These are phyloP conservation scores for Scomber scombrus DNA, from an alignment of 2,113 vertebrate species.

Conservation along the genomic window DNA sequence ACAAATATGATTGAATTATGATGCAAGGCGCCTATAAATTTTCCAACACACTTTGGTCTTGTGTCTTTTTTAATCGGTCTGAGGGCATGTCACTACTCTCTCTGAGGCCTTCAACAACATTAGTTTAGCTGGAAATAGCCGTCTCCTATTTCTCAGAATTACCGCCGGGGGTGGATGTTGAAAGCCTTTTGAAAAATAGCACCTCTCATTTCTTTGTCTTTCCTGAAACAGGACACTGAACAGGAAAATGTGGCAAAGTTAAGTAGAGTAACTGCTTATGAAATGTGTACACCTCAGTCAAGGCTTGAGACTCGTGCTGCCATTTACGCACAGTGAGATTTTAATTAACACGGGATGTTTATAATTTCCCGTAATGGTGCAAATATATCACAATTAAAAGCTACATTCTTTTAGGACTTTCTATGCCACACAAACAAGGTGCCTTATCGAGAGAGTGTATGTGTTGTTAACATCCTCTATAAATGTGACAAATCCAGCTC, in stretches of 20 bases:
- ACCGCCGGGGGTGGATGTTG: conserved; percentile 45
- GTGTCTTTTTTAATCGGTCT: conserved; percentile 27
- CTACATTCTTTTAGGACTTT: neutral
- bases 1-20: conserved; percentile 55
- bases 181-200: conserved; percentile 51
- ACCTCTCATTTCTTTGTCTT: conserved; percentile 51
- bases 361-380: neutral
- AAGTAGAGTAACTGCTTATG: neutral
- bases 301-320: neutral
- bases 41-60: conserved; percentile 26
- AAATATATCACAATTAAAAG: conserved; percentile 11
- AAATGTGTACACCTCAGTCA: conserved; percentile 4
- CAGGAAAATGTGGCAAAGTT: conserved; percentile 16
- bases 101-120: conserved; percentile 47
- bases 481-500: conserved; percentile 23
- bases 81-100: conserved; percentile 19
- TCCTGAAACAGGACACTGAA: conserved; percentile 53
- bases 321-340: neutral
- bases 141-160: conserved; percentile 55
- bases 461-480: conserved; percentile 15
- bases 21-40: conserved; percentile 35
- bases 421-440: neutral
- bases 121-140: conserved; percentile 55
- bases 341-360: neutral
- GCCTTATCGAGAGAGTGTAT: neutral